These are phyloP conservation scores for Panurus biarmicus DNA, from an alignment of 2,113 vertebrate species.

Conservation along the genomic window DNA sequence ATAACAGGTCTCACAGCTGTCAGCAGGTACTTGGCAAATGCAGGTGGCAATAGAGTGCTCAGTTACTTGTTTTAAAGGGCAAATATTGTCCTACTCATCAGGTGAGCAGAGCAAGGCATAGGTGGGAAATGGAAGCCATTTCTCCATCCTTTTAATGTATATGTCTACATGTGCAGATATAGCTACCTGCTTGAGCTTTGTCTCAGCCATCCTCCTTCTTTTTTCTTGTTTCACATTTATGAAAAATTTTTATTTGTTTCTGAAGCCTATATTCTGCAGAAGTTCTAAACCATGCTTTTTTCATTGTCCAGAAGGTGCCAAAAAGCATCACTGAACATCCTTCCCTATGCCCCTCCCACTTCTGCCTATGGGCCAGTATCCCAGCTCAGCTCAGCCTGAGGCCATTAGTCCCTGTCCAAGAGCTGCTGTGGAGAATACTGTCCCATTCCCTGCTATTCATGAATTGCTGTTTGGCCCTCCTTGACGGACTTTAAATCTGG, in stretches of 20 bases:
- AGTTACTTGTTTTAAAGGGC: neutral
- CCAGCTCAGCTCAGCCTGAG: neutral
- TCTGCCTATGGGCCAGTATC: neutral
- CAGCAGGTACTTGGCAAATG: conserved; percentile 3
- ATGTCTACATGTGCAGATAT: rapidly evolving
- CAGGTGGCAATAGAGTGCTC: neutral
- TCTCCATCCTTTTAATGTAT: neutral
- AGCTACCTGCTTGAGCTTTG: neutral
- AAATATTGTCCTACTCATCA: neutral
- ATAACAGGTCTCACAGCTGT: neutral
- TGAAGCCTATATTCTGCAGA: neutral
- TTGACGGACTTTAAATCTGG: neutral
- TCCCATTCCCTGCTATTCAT: neutral
- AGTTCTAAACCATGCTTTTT: rapidly evolving
- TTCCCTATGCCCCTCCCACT: neutral
- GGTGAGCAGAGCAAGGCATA: neutral
- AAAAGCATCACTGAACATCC: neutral
- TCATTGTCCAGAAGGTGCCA: neutral
- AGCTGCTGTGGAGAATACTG: rapidly evolving
- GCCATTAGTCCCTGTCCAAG: neutral
- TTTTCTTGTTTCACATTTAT: neutral
- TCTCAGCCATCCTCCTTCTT: neutral
- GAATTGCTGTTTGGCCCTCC: neutral
- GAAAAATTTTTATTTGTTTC: neutral
- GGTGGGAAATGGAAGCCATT: neutral